Evolutionary conservation across 2,113 vertebrate species (phyloP), one percentile per base, ranked within the genome.

Genomic region (Psophia crepitans): DNA sequence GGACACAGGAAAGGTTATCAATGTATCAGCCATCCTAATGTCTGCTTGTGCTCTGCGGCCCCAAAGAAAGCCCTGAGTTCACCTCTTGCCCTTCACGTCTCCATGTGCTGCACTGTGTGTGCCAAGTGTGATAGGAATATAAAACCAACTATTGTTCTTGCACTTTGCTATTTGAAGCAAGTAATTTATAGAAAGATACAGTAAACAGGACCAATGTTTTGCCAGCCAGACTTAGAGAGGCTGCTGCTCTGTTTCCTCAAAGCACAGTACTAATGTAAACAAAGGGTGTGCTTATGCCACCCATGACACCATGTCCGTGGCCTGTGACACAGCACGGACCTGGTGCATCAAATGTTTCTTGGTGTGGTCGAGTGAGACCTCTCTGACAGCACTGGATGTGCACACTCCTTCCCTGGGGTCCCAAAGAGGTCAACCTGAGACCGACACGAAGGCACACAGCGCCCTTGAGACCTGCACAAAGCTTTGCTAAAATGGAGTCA

Each of bases 251-350:
- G 9, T 46, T 87, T 83, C 35, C 60, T 33, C 53, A 33, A 56
- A 39, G 8, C 19, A 5, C 1, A 1, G 43, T 39, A 63, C 6
- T 68, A 14, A 10, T 21, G 33, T 20, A 46, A 71, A 49, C 28
- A 46, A 71, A 54, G 21, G 26, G 15, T 58, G n/a, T 68, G 26
- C 12, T 61, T 37, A 3, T 17, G 32, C 20, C 14, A 39, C 7
- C 19, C 44, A 12, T 0, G 3, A 1, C n/a, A 24, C 24, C 1
- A 0, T 1, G 1, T 54, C 53, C 5, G 0, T 20, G 61, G 23
- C 6, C 35, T 39, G 44, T 30, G 60, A 32, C 27, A 27, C 8
- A 49, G 10, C n/a, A 16, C 3, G 30, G 60, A 48, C 56, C n/a
- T 63, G 24, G 3, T 24, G 14, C 43, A 22, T 66, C n/a, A 58